phyloP scores from a whole-genome alignment of 2,113 vertebrate species.

The Oreochromis aureus region DNA sequence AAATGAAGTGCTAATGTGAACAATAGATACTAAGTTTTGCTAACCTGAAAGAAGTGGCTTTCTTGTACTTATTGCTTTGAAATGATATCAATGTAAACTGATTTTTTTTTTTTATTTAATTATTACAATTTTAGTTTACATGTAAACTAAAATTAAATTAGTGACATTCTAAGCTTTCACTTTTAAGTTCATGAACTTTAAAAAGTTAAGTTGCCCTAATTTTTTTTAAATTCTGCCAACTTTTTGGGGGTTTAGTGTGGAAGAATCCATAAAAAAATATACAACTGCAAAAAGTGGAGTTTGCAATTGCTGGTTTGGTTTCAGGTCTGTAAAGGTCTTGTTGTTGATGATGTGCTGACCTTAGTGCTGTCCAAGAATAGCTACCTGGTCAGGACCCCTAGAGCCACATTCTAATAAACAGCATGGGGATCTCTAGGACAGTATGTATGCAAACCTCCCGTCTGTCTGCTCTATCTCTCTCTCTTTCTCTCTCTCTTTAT shows the following conservation, averaged over 20 bases:
- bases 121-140: background rate
- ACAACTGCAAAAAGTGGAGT: background rate
- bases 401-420: slow-evolving; percentile 51
- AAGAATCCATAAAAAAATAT: background rate
- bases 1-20: background rate
- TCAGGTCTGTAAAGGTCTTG: background rate
- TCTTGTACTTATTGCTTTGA: background rate
- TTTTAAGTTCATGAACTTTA: background rate
- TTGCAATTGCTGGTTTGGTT: background rate
- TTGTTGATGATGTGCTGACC: slow-evolving; percentile 41
- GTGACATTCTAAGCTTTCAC: background rate
- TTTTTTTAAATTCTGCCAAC: background rate
- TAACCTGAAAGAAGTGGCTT: background rate
- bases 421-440: slow-evolving; percentile 33
- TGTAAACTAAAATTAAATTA: background rate
- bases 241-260: background rate
- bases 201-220: background rate
- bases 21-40: background rate
- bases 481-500: slow-evolving; percentile 26
- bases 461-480: background rate
- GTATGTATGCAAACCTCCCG: background rate
- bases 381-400: slow-evolving; percentile 29
- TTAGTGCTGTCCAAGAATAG: slow-evolving; percentile 54
- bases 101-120: background rate
- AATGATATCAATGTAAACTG: background rate